Base-by-base conservation (phyloP, 2,888 invertebrate genomes). In the Pardosa pseudoannulata region DNA sequence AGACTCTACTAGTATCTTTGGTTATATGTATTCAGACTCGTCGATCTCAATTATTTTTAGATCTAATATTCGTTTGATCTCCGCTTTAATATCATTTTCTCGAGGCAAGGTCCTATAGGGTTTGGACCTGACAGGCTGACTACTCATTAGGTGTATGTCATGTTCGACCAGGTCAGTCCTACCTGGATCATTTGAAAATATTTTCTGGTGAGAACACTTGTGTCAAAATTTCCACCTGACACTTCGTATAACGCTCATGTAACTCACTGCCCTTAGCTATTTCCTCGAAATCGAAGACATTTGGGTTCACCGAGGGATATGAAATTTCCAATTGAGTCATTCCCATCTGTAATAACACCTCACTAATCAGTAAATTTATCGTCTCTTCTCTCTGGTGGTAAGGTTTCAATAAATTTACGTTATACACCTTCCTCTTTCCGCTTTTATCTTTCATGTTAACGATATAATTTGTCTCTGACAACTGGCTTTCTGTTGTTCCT, bases 391-490 rank as follows among this genome's bases (percentile, higher is more conserved):
- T 9, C 16, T 56, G 5, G 13, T 50, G 27, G 27, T 78, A 68
- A 0, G 27, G 68, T 68, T 68, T 78, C 11, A 50, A 28, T 11
- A 78, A n/a, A 29, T 50, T 76, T 0, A 31, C 3, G 23, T 67
- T 36, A 50, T 50, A 50, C 23, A 78, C 31, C 50, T 67, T 13
- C n/a, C 1, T 23, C 0, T 29, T 65, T 7, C 36, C 62, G 1
- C n/a, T 32, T 62, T 29, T 65, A 11, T 23, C 39, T 19, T 56
- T 0, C 46, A 46, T 31, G n/a, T 67, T 76, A 11, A 76, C 46
- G 31, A 46, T 76, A 16, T 67, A 67, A 41, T 76, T 76, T 9
- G 67, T 76, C n/a, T 76, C 46, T 0, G 76, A 67, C 0, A 50
- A n/a, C 67, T 76, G 19, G 1, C 67, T 67, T 46, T 46, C 76